A percentile compares a stretch with the other conserved stretches of the same genome.
Evolutionary conservation across 2,888 invertebrate species (phyloP).

Genomic region (Eristalis arbustorum): DNA sequence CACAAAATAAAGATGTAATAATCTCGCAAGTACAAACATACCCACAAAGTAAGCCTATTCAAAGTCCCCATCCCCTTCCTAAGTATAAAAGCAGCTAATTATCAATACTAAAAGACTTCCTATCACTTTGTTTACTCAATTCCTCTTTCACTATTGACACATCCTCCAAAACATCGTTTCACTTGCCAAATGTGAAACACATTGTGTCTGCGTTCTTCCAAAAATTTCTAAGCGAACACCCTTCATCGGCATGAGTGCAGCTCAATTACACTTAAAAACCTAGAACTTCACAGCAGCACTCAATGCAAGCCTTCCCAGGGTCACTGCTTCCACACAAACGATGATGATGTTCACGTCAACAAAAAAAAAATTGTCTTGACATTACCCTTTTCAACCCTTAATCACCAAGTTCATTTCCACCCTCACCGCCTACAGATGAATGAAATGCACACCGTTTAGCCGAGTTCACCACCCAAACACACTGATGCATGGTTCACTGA

Average conservation of each 20-base stretch:
- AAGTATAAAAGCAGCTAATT: background rate
- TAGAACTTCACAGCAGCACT: background rate
- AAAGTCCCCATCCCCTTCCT: background rate
- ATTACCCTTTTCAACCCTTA: conserved; percentile 60
- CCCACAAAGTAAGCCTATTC: background rate
- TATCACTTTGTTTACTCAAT: background rate
- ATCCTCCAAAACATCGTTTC: background rate
- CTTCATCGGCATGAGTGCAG: background rate
- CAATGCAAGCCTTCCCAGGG: conserved; percentile 31
- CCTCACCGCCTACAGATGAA: background rate
- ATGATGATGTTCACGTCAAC: conserved; percentile 7
- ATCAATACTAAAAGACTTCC: background rate
- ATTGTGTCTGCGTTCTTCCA: background rate
- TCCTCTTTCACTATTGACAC: background rate
- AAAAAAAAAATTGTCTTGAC: conserved; percentile 47
- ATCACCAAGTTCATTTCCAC: conserved; percentile 42
- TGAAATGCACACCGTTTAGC: background rate
- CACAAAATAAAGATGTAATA: background rate
- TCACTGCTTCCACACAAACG: conserved; percentile 34
- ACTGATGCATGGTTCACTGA: conserved; percentile 17
- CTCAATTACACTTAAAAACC: background rate
- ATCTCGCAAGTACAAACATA: background rate
- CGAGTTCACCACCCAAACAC: conserved; percentile 5
- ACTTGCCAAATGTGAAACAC: background rate
- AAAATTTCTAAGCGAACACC: background rate